Conservation (phyloP, 1,140 invertebrate genomes). For the Araneus ventricosus region DNA sequence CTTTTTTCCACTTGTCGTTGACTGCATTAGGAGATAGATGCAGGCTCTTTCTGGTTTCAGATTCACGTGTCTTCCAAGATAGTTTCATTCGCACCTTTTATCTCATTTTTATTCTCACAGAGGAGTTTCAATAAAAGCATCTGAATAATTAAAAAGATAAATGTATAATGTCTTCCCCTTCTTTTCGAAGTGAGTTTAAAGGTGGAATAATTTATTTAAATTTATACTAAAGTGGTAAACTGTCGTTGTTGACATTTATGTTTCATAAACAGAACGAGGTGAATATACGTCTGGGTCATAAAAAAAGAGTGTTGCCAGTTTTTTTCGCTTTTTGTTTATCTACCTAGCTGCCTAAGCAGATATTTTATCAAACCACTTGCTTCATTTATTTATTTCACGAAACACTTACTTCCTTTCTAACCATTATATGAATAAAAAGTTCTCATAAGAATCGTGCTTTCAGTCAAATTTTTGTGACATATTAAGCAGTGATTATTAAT, state of each 20-base stretch:
- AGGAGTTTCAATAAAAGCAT: background rate
- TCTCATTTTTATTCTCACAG: background rate
- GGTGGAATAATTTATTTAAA: background rate
- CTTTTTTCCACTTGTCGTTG: conserved; percentile 10
- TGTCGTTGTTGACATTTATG: background rate
- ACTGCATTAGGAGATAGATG: conserved; percentile 53
- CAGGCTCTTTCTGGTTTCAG: conserved; percentile 7
- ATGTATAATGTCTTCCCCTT: background rate
- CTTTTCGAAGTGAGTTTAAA: background rate
- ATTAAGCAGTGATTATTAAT: too few species aligned
- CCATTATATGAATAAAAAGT: background rate
- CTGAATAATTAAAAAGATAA: background rate
- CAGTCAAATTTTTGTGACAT: too few species aligned
- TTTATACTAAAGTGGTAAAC: background rate
- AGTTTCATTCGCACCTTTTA: background rate
- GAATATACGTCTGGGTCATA: background rate
- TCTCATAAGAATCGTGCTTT: background rate
- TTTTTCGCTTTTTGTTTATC: background rate
- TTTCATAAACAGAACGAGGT: conserved; percentile 20
- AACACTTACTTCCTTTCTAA: background rate
- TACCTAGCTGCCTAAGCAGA: background rate
- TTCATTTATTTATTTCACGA: background rate
- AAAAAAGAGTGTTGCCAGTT: background rate
- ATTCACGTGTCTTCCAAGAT: background rate
- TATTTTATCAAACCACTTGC: background rate